These are phyloP conservation scores for Brachylomia viminalis DNA, from an alignment of 2,888 invertebrate genomes.

Conservation along the genomic window DNA sequence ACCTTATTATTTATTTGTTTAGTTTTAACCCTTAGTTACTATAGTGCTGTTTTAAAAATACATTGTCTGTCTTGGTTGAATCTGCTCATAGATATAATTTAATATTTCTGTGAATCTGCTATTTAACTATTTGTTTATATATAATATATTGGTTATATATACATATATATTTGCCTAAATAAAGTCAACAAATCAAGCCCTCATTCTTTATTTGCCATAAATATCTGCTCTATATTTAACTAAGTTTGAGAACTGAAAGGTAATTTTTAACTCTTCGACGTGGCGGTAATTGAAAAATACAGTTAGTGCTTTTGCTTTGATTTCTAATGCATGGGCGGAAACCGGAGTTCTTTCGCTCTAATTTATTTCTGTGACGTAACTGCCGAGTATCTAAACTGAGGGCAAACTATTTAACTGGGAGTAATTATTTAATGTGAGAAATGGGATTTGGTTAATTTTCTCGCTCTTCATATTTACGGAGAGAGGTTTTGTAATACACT, in stretches of 20 bases:
- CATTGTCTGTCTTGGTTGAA: neutral
- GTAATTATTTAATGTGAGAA: constrained; percentile 34
- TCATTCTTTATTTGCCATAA: neutral
- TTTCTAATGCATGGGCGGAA: constrained; percentile 71
- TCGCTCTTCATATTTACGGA: constrained; percentile 8
- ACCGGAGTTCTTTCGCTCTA: constrained; percentile 58
- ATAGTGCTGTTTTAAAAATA: neutral
- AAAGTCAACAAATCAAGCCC: neutral
- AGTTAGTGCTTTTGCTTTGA: constrained; percentile 76
- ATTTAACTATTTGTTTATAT: neutral
- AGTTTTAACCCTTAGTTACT: neutral
- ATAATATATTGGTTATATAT: too few relatives aligned
- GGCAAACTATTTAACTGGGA: constrained; percentile 41
- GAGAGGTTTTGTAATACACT: constrained; percentile 11
- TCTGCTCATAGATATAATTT: too few relatives aligned
- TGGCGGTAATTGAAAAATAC: constrained; percentile 76
- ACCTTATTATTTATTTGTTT: neutral
- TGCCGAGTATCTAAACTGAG: constrained; percentile 38
- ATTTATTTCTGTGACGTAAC: constrained; percentile 39
- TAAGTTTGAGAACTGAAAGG: constrained; percentile 22
- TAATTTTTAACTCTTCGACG: constrained; percentile 66
- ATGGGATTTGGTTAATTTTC: constrained; percentile 2
- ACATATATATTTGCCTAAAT: too few relatives aligned
- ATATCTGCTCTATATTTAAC: constrained; percentile 6
- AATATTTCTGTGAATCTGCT: too few relatives aligned